Evolutionary conservation across 2,113 vertebrate species (phyloP).

Genomic region (Coreoperca whiteheadi): DNA sequence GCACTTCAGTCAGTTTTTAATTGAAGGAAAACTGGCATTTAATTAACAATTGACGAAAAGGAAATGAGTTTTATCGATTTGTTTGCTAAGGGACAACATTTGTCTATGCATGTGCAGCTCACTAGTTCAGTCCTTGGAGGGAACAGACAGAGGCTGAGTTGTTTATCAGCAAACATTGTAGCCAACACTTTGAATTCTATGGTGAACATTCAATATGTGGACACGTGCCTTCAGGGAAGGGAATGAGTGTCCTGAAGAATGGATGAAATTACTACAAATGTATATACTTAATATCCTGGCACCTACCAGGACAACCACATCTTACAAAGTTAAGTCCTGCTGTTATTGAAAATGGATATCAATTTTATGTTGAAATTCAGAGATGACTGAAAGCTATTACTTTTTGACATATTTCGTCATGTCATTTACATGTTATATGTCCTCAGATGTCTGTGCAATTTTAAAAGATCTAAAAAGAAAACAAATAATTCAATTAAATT

Average conservation of each 20-base stretch:
- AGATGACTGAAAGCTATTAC: not conserved
- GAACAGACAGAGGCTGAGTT: conserved; percentile 52
- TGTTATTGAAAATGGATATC: not conserved
- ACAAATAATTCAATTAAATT: too few species aligned
- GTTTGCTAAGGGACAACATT: conserved; percentile 76
- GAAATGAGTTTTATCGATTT: conserved; percentile 85
- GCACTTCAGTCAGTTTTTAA: conserved; percentile 76
- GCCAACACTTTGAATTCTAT: conserved; percentile 39
- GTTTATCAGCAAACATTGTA: conserved; percentile 70
- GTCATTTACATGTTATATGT: not conserved
- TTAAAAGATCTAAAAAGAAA: not conserved
- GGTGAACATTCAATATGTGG: conserved; percentile 25
- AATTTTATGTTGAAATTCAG: not conserved
- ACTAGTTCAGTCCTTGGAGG: conserved; percentile 51
- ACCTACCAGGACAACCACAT: not conserved
- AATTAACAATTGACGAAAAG: conserved; percentile 83
- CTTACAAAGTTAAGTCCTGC: not conserved
- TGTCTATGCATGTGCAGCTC: conserved; percentile 61
- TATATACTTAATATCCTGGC: not conserved
- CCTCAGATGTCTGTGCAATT: not conserved
- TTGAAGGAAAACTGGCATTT: conserved; percentile 79
- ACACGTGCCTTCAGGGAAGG: conserved; percentile 5
- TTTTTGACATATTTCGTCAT: not conserved
- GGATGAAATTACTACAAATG: conserved; percentile 3
- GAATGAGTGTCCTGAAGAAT: conserved; percentile 14